Evolutionary conservation across 2,888 invertebrate species (phyloP).

Genomic region (Sinohyriopsis cumingii): DNA sequence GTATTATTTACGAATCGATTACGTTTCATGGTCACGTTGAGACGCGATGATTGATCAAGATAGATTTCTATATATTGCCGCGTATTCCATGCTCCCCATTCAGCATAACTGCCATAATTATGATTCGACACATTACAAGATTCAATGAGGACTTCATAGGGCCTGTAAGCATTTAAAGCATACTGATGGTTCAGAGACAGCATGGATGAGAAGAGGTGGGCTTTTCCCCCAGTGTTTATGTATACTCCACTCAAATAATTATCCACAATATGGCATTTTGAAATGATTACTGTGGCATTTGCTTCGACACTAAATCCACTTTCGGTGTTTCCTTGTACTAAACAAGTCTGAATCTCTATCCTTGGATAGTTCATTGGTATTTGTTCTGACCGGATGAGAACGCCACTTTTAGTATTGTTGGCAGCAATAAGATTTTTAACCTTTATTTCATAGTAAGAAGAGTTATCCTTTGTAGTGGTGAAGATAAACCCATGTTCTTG

Average conservation of each 20-base stretch:
- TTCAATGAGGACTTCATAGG: constrained; percentile 1
- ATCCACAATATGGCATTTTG: not conserved
- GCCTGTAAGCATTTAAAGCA: constrained; percentile 5
- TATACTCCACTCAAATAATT: constrained; percentile 7
- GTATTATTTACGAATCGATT: constrained; percentile 15
- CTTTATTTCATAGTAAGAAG: not conserved
- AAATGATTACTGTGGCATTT: constrained; percentile 4
- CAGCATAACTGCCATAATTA: constrained; percentile 1
- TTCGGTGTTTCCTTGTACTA: constrained; percentile 1
- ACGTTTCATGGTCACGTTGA: constrained; percentile 9
- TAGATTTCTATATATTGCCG: constrained; percentile 1
- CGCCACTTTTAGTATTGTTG: constrained; percentile 6
- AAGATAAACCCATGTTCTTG: constrained; percentile 10
- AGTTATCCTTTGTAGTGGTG: not conserved
- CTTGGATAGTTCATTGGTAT: not conserved
- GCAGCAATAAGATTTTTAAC: not conserved
- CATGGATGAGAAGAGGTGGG: not conserved
- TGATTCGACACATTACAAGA: constrained; percentile 7
- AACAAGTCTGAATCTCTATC: not conserved
- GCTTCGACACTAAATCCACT: constrained; percentile 8
- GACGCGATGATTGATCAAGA: not conserved
- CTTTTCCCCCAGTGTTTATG: constrained; percentile 1
- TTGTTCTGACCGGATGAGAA: not conserved
- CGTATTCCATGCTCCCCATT: constrained; percentile 5
- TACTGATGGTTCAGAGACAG: constrained; percentile 6